Evolutionary conservation across 2,888 invertebrate genomes (phyloP).

Genomic region (Hemithea aestivaria): DNA sequence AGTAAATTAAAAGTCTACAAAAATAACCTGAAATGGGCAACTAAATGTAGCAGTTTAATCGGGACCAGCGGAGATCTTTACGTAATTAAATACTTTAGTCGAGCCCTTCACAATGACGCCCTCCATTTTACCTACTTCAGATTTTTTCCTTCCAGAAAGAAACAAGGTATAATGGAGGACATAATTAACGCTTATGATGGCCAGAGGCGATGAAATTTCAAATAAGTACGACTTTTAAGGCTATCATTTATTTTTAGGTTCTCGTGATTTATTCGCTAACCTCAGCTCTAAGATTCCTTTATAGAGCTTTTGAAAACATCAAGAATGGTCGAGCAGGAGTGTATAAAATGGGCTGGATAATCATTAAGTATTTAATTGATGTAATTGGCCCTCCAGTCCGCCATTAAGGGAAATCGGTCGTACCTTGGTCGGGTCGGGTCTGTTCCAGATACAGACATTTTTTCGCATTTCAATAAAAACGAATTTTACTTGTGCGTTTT

Average conservation of each 20-base stretch:
- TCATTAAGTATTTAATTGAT: slow-evolving; percentile 71
- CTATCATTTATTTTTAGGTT: slow-evolving; percentile 13
- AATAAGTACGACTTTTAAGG: slow-evolving; percentile 1
- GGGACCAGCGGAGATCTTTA: slow-evolving; percentile 41
- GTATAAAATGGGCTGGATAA: slow-evolving; percentile 33
- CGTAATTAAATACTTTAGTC: slow-evolving; percentile 61
- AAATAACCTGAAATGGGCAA: slow-evolving; percentile 9
- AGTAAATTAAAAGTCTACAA: background rate
- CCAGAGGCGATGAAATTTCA: slow-evolving; percentile 1
- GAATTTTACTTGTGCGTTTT: slow-evolving; percentile 58
- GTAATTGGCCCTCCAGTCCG: slow-evolving; percentile 69
- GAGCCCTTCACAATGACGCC: slow-evolving; percentile 34
- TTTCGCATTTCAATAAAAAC: slow-evolving; percentile 53
- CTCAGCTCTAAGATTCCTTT: slow-evolving; percentile 7
- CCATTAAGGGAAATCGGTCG: slow-evolving; percentile 59
- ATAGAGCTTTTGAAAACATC: slow-evolving; percentile 11
- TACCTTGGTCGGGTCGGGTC: slow-evolving; percentile 36
- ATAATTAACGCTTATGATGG: slow-evolving; percentile 10
- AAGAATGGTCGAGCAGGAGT: slow-evolving; percentile 6
- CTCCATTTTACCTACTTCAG: slow-evolving; percentile 12
- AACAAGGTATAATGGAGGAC: slow-evolving; percentile 6
- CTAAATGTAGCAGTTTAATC: slow-evolving; percentile 37
- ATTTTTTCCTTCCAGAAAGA: slow-evolving; percentile 10
- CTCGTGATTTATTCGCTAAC: slow-evolving; percentile 1
- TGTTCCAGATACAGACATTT: slow-evolving; percentile 51